Evolutionary conservation across 1,140 invertebrate genomes (phyloP).

Genomic region (Drosophila oshimai): DNA sequence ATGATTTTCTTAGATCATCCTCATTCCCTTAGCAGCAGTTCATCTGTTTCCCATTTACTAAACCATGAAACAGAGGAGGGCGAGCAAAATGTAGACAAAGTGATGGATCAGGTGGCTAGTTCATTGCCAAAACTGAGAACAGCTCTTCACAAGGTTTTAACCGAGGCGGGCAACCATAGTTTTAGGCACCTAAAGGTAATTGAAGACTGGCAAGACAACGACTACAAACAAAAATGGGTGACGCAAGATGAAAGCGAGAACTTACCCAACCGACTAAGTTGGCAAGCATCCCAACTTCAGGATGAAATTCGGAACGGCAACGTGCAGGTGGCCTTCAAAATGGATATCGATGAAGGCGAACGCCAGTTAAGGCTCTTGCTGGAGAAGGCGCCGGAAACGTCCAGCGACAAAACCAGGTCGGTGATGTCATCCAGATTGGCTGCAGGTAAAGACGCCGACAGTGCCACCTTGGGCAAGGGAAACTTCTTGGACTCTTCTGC

Average conservation of each 20-base stretch:
- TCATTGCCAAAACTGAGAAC: slow-evolving; percentile 13
- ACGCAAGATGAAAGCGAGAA: background rate
- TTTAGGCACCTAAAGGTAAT: background rate
- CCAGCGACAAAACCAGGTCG: no score
- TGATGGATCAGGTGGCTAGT: slow-evolving; percentile 8
- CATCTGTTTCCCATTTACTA: slow-evolving; percentile 32
- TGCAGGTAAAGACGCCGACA: background rate
- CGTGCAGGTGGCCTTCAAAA: slow-evolving; percentile 15
- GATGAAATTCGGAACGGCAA: slow-evolving; percentile 15
- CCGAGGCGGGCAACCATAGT: background rate
- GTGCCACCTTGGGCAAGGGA: background rate
- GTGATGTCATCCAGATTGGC: background rate
- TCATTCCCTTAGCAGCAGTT: slow-evolving; percentile 5
- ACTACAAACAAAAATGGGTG: no score
- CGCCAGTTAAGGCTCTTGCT: slow-evolving; percentile 2
- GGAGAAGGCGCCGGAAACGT: background rate
- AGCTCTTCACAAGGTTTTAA: background rate
- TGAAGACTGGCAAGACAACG: slow-evolving; percentile 17
- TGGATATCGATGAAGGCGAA: slow-evolving; percentile 6
- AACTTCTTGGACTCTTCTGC: background rate
- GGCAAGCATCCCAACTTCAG: background rate
- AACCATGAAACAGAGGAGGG: background rate
- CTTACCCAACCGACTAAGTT: background rate
- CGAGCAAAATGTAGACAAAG: background rate
- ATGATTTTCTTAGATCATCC: background rate